Base-by-base conservation (phyloP, 2,888 invertebrate genomes). In the Petrolisthes manimaculis region DNA sequence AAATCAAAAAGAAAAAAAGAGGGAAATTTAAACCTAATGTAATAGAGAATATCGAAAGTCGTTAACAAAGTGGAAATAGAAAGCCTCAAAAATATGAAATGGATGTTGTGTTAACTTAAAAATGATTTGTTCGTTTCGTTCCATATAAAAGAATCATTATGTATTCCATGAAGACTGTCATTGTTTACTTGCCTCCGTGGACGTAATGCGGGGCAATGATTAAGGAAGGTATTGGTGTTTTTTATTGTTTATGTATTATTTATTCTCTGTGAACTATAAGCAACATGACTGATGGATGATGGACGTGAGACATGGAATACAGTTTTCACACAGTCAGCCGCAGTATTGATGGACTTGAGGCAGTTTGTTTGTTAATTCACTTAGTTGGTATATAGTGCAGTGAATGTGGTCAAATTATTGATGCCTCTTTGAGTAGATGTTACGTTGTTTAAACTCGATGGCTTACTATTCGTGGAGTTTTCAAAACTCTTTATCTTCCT, bases 251-350 rank as follows among this genome's bases (percentile, higher is more conserved):
- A 71, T 12, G 5, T n/a, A 12, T n/a, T 5, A 71, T 71, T 14
- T 71, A 71, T 71, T 71, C 8, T 71, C n/a, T n/a, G n/a, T n/a
- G n/a, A n/a, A n/a, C n/a, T n/a, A n/a, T 5, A 18, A 71, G 71
- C 71, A 71, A 71, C 71, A 71, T 71, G 71, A n/a, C 71, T 71
- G 71, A n/a, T 71, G 71, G 71, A 14, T 71, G 8, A 71, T 18
- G n/a, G n/a, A n/a, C n/a, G n/a, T n/a, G n/a, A n/a, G n/a, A n/a
- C n/a, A n/a, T n/a, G n/a, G n/a, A n/a, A n/a, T n/a, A n/a, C n/a
- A n/a, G n/a, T n/a, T n/a, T n/a, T n/a, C n/a, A n/a, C n/a, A n/a
- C n/a, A n/a, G n/a, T n/a, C n/a, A n/a, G n/a, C n/a, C n/a, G n/a
- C n/a, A n/a, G n/a, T n/a, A n/a, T n/a, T n/a, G n/a, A n/a, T n/a